These are phyloP conservation scores for Drosophila bipectinata DNA, from an alignment of 1,140 invertebrate genomes.

Conservation along the genomic window DNA sequence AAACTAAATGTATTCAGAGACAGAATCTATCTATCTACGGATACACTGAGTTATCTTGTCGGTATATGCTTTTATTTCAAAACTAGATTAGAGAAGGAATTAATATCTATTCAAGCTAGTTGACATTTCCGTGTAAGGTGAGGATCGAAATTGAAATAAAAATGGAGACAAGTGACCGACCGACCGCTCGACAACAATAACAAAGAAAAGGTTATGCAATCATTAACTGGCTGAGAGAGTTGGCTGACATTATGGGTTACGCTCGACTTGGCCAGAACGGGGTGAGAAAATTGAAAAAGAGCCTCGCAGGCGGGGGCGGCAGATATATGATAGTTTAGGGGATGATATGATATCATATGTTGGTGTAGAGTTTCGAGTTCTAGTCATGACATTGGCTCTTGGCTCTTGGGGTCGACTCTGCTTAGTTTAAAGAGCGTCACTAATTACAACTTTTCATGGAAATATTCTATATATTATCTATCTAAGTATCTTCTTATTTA, in stretches of 20 bases:
- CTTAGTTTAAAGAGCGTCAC: too few species aligned
- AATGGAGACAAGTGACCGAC: conserved; percentile 18
- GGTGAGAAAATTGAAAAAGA: conserved; percentile 18
- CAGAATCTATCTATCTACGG: not conserved
- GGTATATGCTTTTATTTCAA: not conserved
- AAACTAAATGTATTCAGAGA: not conserved
- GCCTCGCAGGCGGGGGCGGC: not conserved
- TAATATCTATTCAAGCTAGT: conserved; percentile 15
- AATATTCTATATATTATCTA: too few species aligned
- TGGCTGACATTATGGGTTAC: conserved; percentile 15
- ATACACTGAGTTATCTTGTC: not conserved
- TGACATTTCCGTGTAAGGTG: conserved; percentile 25
- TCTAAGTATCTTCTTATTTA: not conserved
- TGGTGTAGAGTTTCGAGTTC: too few species aligned
- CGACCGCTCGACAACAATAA: not conserved
- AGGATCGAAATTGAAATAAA: conserved; percentile 21
- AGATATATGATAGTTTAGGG: conserved; percentile 3
- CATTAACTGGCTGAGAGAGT: conserved; percentile 33
- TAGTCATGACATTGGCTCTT: too few species aligned
- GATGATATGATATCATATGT: conserved; percentile 23
- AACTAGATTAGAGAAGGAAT: conserved; percentile 27
- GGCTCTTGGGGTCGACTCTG: too few species aligned
- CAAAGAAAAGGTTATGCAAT: conserved; percentile 39
- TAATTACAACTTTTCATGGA: too few species aligned
- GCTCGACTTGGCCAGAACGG: conserved; percentile 25